Percentiles rank a stretch among this genome's conserved stretches.
phyloP scores from a whole-genome alignment of 2,888 invertebrate species.

The Leptothorax acervorum region DNA sequence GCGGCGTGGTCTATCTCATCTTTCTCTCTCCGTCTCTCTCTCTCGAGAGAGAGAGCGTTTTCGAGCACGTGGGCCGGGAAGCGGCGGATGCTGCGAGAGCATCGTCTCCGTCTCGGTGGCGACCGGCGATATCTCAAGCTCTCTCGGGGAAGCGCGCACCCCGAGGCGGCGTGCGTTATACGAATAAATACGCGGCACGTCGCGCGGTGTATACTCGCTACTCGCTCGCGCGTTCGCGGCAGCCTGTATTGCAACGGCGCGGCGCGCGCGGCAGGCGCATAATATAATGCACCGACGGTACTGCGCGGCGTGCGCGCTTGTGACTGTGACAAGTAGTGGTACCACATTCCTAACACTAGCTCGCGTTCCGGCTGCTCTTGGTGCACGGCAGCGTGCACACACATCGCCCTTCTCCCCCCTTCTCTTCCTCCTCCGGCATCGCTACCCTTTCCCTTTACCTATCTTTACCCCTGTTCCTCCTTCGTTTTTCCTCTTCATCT shows the following conservation, averaged over 20 bases:
- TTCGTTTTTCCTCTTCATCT: not conserved
- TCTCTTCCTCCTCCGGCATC: conserved; percentile 47
- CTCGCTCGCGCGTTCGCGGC: conserved; percentile 33
- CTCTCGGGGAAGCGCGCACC: conserved; percentile 39
- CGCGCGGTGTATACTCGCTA: conserved; percentile 53
- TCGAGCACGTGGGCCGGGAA: conserved; percentile 33
- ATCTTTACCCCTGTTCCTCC: conserved; percentile 8
- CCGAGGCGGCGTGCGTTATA: conserved; percentile 39
- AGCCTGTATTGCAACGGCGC: conserved; percentile 48
- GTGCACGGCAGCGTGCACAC: conserved; percentile 73
- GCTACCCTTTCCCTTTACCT: conserved; percentile 51
- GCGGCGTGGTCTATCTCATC: not conserved
- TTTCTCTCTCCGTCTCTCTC: not conserved
- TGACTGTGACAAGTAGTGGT: conserved; percentile 85
- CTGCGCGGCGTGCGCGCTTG: conserved; percentile 74
- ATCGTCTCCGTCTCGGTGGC: conserved; percentile 3
- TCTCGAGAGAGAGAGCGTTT: not conserved
- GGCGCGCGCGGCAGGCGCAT: conserved; percentile 59
- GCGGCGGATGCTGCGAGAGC: not conserved
- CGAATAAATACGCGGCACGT: conserved; percentile 58
- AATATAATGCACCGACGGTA: conserved; percentile 66
- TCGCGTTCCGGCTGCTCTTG: conserved; percentile 71
- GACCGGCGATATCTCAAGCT: conserved; percentile 32
- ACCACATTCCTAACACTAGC: conserved; percentile 86
- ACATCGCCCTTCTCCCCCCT: conserved; percentile 33